A percentile compares a stretch with the other conserved stretches of the same genome.
Conservation (phyloP, 2,797 vertebrate species). For the Sphenodon punctatus region DNA sequence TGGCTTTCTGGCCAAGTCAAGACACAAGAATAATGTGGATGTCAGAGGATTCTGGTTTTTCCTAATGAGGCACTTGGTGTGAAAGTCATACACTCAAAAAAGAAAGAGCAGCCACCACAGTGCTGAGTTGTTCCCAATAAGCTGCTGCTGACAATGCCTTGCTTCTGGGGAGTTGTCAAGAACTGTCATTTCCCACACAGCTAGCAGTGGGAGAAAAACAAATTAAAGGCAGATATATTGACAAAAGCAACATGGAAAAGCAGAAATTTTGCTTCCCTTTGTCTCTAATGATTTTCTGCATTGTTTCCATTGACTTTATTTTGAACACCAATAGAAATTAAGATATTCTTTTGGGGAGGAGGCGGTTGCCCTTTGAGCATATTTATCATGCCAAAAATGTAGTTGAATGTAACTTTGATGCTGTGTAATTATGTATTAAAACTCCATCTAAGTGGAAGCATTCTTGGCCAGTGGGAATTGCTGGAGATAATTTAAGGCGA, state of each 20-base stretch:
- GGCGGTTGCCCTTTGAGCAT: slow-evolving; percentile 26
- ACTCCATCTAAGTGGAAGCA: slow-evolving; percentile 36
- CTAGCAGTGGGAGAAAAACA: not conserved
- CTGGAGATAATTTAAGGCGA: slow-evolving; percentile 41
- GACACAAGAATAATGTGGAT: not conserved
- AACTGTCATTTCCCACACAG: not conserved
- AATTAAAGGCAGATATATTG: not conserved
- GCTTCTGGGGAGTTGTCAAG: not conserved
- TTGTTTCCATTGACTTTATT: slow-evolving; percentile 3
- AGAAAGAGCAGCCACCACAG: not conserved
- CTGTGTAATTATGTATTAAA: slow-evolving; percentile 38
- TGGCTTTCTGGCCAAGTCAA: accelerated
- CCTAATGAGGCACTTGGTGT: accelerated
- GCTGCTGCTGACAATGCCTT: not conserved
- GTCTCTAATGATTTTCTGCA: slow-evolving; percentile 16
- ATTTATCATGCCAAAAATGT: slow-evolving; percentile 40
- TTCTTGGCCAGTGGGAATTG: slow-evolving; percentile 36
- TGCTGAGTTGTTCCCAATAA: not conserved
- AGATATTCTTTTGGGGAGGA: slow-evolving; percentile 5
- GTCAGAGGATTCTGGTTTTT: not conserved
- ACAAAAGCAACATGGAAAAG: not conserved
- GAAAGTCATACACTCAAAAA: not conserved
- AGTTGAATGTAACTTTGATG: slow-evolving; percentile 42
- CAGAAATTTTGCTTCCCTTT: not conserved
- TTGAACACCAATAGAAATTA: slow-evolving; percentile 6